Percentiles rank a stretch among this genome's conserved stretches.
Evolutionary conservation across 2,113 vertebrate genomes (phyloP).

Genomic region (Dendrocopos noguchii): DNA sequence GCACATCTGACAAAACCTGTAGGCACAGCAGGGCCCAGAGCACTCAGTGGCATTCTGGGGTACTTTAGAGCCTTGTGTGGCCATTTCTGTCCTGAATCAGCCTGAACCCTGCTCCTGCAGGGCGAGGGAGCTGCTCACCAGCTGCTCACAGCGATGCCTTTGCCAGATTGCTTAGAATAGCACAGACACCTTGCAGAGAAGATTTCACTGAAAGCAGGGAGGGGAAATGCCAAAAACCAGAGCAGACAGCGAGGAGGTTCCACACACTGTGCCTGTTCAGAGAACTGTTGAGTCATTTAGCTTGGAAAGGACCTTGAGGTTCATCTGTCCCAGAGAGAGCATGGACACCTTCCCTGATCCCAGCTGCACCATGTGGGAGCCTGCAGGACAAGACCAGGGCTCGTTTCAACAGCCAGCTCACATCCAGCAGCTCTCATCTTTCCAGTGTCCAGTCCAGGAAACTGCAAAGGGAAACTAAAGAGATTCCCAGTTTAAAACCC

Average conservation of each 20-base stretch:
- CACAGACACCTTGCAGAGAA: no score
- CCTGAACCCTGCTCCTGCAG: neutral
- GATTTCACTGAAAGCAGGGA: neutral
- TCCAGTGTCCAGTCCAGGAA: neutral
- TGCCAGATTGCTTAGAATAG: neutral
- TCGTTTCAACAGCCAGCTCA: rapidly evolving
- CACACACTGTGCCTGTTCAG: neutral
- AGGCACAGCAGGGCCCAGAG: rapidly evolving
- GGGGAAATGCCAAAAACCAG: neutral
- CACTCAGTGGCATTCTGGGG: neutral
- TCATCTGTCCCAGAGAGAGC: neutral
- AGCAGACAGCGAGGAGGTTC: neutral
- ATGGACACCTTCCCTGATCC: neutral
- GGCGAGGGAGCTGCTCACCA: neutral
- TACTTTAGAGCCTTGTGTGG: rapidly evolving
- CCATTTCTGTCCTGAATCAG: neutral
- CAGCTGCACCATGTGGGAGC: neutral
- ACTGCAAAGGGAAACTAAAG: neutral
- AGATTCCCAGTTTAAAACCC: neutral
- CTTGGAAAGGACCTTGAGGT: neutral
- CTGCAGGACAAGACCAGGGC: neutral
- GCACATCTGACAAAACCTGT: rapidly evolving
- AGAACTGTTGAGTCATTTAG: no score
- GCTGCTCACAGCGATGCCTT: neutral
- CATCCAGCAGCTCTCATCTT: neutral